A percentile compares a stretch with the other conserved stretches of the same genome.
phyloP scores from a whole-genome alignment of 2,888 invertebrate species.

The Lampropteryx suffumata region DNA sequence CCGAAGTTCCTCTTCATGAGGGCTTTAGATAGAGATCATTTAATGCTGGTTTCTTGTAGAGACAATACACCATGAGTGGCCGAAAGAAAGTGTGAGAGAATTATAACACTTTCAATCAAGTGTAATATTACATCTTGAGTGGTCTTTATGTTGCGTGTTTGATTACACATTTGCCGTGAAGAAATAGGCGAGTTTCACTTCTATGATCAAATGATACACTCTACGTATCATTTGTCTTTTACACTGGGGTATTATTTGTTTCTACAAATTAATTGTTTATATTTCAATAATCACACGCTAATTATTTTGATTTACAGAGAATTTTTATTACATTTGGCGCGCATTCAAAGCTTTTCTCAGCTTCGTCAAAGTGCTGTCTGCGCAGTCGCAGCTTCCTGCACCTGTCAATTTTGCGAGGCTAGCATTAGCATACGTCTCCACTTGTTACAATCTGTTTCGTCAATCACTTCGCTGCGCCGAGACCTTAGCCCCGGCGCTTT shows the following conservation, averaged over 20 bases:
- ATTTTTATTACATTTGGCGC: neutral
- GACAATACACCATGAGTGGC: conserved; percentile 38
- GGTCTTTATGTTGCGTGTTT: conserved; percentile 16
- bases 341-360: conserved; percentile 1
- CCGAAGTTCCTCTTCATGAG: conserved; percentile 6
- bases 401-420: conserved; percentile 20
- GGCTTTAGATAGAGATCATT: conserved; percentile 21
- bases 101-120: conserved; percentile 36
- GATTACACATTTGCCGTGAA: conserved; percentile 17
- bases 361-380: conserved; percentile 9
- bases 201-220: too few species aligned
- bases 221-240: neutral
- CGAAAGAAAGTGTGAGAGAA: conserved; percentile 42
- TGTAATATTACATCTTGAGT: conserved; percentile 29
- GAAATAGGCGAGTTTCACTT: conserved; percentile 15
- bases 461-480: conserved; percentile 22
- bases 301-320: too few species aligned
- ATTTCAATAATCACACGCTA: too few species aligned
- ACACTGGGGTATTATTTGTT: neutral
- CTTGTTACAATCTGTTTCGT: conserved; percentile 26
- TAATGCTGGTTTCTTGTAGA: conserved; percentile 28
- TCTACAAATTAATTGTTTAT: neutral
- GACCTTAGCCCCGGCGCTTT: conserved; percentile 22
- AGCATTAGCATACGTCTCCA: conserved; percentile 33
- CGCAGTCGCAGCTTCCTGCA: conserved; percentile 19